Percentiles rank a stretch among this genome's conserved stretches.
Evolutionary conservation across 2,113 vertebrate genomes (phyloP).

Genomic region (Chascanopsetta lugubris): DNA sequence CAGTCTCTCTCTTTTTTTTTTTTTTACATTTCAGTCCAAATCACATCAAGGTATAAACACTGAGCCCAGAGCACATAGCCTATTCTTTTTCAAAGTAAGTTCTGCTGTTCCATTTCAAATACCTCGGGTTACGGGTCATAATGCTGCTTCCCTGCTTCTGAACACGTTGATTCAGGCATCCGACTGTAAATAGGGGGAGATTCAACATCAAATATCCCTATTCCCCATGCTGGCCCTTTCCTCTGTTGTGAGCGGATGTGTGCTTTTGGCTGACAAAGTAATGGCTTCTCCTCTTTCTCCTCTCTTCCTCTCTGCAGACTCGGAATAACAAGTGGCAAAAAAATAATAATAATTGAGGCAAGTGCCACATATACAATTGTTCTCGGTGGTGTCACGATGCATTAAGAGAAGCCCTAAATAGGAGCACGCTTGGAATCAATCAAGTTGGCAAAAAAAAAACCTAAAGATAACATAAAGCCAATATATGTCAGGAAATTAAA

Average conservation of each 20-base stretch:
- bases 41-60: slow-evolving; percentile 80
- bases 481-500: slow-evolving; percentile 71
- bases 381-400: slow-evolving; percentile 47
- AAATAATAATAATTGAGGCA: slow-evolving; percentile 75
- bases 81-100: slow-evolving; percentile 80
- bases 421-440: slow-evolving; percentile 48
- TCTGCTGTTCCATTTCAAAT: slow-evolving; percentile 79
- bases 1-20: slow-evolving; percentile 42
- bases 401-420: slow-evolving; percentile 28
- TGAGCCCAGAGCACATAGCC: slow-evolving; percentile 72
- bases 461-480: slow-evolving; percentile 62
- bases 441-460: slow-evolving; percentile 58
- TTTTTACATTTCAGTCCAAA: slow-evolving; percentile 75
- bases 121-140: slow-evolving; percentile 77
- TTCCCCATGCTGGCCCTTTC: slow-evolving; percentile 76
- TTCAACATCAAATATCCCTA: slow-evolving; percentile 77
- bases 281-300: slow-evolving; percentile 66
- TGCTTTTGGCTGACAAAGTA: slow-evolving; percentile 77
- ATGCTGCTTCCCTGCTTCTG: slow-evolving; percentile 75
- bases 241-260: slow-evolving; percentile 72
- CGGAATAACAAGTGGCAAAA: slow-evolving; percentile 66
- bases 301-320: slow-evolving; percentile 54
- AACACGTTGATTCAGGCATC: slow-evolving; percentile 78
- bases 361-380: slow-evolving; percentile 34
- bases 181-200: slow-evolving; percentile 77